Evolutionary conservation across 2,797 vertebrate species (phyloP).

Genomic region (Sebastes miniatus): DNA sequence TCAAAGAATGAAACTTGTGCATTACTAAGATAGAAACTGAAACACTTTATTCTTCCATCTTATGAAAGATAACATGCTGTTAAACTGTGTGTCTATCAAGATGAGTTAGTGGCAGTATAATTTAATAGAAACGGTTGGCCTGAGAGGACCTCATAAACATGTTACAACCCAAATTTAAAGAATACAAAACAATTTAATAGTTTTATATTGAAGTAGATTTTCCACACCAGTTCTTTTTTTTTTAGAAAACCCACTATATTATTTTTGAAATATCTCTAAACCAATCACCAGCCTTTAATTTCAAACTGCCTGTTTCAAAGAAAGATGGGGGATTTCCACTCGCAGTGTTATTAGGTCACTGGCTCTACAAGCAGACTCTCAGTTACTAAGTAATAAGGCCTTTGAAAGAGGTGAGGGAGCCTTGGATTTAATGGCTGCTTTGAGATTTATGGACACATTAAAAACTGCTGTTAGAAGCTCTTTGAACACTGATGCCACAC

Average conservation of each 20-base stretch:
- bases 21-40: background rate
- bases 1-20: background rate
- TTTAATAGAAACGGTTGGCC: background rate
- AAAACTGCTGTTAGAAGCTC: constrained; percentile 11
- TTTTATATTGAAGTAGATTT: background rate
- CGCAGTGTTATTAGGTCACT: background rate
- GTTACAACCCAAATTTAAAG: background rate
- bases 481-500: constrained; percentile 26
- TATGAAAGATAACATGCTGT: background rate
- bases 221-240: background rate
- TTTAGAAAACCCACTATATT: background rate
- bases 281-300: background rate
- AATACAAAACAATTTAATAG: background rate
- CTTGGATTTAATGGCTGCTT: constrained; percentile 29
- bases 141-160: constrained; percentile 1
- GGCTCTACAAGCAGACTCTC: background rate
- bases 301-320: background rate
- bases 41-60: background rate
- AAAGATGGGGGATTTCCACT: constrained; percentile 7
- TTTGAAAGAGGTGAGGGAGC: background rate
- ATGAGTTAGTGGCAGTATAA: background rate
- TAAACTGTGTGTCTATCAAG: background rate
- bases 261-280: background rate
- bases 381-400: constrained; percentile 28
- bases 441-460: constrained; percentile 37